These are phyloP conservation scores for Nycteola revayana DNA, from an alignment of 2,888 invertebrate genomes.

Conservation along the genomic window DNA sequence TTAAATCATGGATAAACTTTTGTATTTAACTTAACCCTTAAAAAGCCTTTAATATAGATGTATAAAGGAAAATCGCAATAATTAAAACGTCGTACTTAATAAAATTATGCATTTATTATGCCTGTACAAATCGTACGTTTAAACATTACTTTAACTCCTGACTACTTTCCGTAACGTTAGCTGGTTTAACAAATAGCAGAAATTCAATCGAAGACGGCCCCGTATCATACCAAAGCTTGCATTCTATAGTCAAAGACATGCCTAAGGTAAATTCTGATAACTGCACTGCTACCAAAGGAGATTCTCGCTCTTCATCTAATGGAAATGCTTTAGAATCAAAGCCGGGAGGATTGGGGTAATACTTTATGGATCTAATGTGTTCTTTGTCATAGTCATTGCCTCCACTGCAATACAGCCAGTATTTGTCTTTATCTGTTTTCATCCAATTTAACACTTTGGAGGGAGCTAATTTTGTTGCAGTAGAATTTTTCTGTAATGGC, in stretches of 20 bases:
- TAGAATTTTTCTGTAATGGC: conserved; percentile 45
- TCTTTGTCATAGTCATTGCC: conserved; percentile 61
- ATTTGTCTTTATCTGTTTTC: conserved; percentile 37
- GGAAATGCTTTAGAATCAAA: conserved; percentile 56
- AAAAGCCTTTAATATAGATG: too few relatives aligned
- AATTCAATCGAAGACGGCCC: conserved; percentile 56
- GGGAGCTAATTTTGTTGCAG: conserved; percentile 39
- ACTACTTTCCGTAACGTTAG: conserved; percentile 17
- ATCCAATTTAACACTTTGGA: conserved; percentile 51
- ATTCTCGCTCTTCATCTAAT: conserved; percentile 32
- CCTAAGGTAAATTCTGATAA: conserved; percentile 59
- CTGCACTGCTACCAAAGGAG: conserved; percentile 62
- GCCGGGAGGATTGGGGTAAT: conserved; percentile 68
- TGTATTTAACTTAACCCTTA: too few relatives aligned
- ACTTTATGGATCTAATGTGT: conserved; percentile 59
- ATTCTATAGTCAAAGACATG: conserved; percentile 58
- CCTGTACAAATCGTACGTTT: conserved; percentile 8
- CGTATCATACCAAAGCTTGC: conserved; percentile 62
- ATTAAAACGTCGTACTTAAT: too few relatives aligned
- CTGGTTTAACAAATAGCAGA: conserved; percentile 55
- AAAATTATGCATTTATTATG: background rate
- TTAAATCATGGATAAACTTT: too few relatives aligned
- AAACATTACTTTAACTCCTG: background rate
- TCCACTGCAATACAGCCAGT: conserved; percentile 64
- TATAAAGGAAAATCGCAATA: too few relatives aligned